Percentiles rank a stretch among this genome's conserved stretches.
Evolutionary conservation across 1,140 invertebrate species (phyloP).

Genomic region (Sitophilus oryzae): DNA sequence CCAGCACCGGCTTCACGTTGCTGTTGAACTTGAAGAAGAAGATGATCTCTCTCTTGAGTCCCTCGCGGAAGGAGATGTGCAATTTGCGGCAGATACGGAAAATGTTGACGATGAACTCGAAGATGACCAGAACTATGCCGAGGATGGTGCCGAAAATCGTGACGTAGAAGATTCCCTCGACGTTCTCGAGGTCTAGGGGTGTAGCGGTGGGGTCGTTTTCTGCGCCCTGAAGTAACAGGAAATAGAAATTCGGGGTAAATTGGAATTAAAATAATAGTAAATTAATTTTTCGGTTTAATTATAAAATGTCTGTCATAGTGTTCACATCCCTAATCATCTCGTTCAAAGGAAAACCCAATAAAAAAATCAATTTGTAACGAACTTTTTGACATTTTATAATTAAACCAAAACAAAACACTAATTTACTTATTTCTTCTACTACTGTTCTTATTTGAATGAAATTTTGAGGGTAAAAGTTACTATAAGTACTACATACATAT

Average conservation of each 20-base stretch:
- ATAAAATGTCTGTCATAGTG: conserved; percentile 1
- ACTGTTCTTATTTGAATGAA: no score
- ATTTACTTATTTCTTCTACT: no score
- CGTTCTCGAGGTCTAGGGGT: conserved; percentile 51
- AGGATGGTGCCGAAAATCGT: conserved; percentile 37
- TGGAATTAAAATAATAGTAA: no score
- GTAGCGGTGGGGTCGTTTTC: conserved; percentile 45
- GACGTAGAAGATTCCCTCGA: conserved; percentile 58
- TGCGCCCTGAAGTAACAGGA: conserved; percentile 43
- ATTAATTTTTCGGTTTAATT: no score
- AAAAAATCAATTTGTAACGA: no score
- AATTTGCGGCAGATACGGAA: conserved; percentile 30
- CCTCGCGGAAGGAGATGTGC: conserved; percentile 28
- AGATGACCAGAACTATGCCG: conserved; percentile 33
- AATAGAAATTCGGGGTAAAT: no score
- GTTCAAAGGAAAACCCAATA: no score
- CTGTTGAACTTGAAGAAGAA: conserved; percentile 71
- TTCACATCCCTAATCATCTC: no score
- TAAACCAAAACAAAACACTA: no score
- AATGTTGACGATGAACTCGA: conserved; percentile 35
- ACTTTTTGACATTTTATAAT: no score
- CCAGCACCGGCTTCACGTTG: conserved; percentile 56
- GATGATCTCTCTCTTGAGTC: conserved; percentile 47
- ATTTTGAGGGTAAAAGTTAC: no score
- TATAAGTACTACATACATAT: no score